These are phyloP conservation scores for Addax nasomaculatus DNA, from an alignment of 2,113 vertebrate species.

Conservation along the genomic window DNA sequence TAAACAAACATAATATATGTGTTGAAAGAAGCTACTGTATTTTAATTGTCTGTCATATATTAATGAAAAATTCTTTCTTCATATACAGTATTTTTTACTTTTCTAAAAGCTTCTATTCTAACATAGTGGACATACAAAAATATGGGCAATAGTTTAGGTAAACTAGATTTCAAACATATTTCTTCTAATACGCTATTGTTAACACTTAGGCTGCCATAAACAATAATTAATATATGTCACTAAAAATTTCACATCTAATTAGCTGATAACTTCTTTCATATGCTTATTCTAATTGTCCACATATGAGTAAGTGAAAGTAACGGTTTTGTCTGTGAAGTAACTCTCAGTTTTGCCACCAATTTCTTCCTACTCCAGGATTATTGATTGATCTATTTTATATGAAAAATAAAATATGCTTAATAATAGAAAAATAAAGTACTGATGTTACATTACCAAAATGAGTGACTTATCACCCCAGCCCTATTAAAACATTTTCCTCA, in stretches of 20 bases:
- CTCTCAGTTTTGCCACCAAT: conserved; percentile 51
- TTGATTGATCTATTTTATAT: conserved; percentile 36
- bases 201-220: background rate
- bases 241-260: conserved; percentile 7
- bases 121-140: background rate
- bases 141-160: background rate
- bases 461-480: conserved; percentile 57
- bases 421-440: conserved; percentile 67
- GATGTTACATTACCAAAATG: conserved; percentile 54
- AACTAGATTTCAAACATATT: background rate
- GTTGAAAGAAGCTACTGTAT: background rate
- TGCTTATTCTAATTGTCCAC: background rate
- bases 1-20: background rate
- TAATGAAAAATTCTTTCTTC: background rate
- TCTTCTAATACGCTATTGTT: background rate
- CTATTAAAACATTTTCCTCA: conserved; percentile 65
- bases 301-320: background rate
- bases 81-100: background rate
- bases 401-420: conserved; percentile 58
- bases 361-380: conserved; percentile 60
- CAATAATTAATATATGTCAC: background rate
- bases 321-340: background rate
- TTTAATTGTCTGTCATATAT: background rate
- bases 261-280: background rate
- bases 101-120: background rate